Percentiles rank a stretch among this genome's conserved stretches.
phyloP scores from a whole-genome alignment of 1,140 invertebrate species.

The Atta colombica region DNA sequence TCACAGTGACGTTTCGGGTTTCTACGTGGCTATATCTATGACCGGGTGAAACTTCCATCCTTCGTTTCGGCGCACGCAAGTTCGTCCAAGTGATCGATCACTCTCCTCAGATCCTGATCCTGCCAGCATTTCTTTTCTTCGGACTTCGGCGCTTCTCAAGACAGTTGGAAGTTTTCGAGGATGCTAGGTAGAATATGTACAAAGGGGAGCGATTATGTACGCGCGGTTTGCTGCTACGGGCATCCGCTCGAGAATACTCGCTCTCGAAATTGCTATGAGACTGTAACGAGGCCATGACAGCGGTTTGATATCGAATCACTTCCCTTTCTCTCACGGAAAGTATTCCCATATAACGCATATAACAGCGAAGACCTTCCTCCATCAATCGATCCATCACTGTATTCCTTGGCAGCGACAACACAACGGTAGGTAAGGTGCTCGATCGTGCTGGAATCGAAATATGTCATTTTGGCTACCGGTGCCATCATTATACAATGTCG shows the following conservation, averaged over 20 bases:
- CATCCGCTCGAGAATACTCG: background rate
- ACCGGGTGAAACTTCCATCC: constrained; percentile 46
- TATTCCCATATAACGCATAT: constrained; percentile 32
- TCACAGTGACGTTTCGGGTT: constrained; percentile 21
- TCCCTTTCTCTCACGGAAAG: constrained; percentile 25
- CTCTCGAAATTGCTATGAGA: background rate
- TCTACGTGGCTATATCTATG: background rate
- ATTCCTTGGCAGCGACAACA: constrained; percentile 72
- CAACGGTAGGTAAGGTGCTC: constrained; percentile 51
- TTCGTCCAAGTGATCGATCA: constrained; percentile 33
- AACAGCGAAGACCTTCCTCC: constrained; percentile 35
- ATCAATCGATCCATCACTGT: constrained; percentile 76
- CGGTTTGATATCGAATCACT: constrained; percentile 28
- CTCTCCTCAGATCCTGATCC: constrained; percentile 21
- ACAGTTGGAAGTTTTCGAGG: constrained; percentile 24
- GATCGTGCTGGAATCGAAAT: constrained; percentile 59
- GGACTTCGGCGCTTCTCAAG: constrained; percentile 28
- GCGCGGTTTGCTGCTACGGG: constrained; percentile 37
- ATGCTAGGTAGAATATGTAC: background rate
- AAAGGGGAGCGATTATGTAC: constrained; percentile 31
- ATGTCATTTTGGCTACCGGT: constrained; percentile 60
- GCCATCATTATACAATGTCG: constrained; percentile 45
- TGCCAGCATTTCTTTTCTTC: constrained; percentile 34
- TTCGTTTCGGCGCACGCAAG: constrained; percentile 16
- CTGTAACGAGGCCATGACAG: constrained; percentile 38